These are phyloP conservation scores for Triplophysa yarkandensis DNA, from an alignment of 2,797 vertebrate genomes.

Conservation along the genomic window DNA sequence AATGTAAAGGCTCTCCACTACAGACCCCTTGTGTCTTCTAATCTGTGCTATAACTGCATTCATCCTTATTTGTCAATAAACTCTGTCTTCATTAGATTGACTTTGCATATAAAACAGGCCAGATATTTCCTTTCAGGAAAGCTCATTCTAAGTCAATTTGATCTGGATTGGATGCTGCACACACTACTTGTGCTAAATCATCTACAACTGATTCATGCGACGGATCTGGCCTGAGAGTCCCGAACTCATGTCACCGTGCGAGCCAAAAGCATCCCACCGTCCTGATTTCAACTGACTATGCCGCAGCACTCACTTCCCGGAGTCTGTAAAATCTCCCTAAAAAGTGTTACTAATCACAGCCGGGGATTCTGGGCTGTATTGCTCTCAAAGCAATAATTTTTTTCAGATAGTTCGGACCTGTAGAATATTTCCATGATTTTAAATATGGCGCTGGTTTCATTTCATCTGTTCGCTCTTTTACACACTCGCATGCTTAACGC, in stretches of 20 bases:
- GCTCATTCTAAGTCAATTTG: not conserved
- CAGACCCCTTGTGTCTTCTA: too few species aligned
- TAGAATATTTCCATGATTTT: too few species aligned
- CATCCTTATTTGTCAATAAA: not conserved
- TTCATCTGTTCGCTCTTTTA: not conserved
- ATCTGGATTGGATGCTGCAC: not conserved
- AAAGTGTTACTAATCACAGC: conserved; percentile 20
- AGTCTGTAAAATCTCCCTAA: not conserved
- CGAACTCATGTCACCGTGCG: not conserved
- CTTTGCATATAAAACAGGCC: not conserved
- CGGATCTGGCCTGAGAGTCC: conserved; percentile 21
- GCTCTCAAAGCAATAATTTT: too few species aligned
- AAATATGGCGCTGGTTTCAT: too few species aligned
- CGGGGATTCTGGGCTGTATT: not conserved
- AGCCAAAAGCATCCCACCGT: conserved; percentile 10
- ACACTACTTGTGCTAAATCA: conserved; percentile 36
- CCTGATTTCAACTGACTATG: conserved; percentile 39
- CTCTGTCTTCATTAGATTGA: not conserved
- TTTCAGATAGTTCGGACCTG: too few species aligned
- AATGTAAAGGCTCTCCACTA: too few species aligned
- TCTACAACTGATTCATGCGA: conserved; percentile 38
- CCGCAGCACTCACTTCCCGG: conserved; percentile 4
- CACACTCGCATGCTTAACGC: not conserved
- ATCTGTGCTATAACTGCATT: too few species aligned
- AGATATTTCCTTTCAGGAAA: not conserved